Evolutionary conservation across 2,113 vertebrate species (phyloP), one percentile per base, ranked within the genome.

Genomic region (Cyanoliseus patagonus): DNA sequence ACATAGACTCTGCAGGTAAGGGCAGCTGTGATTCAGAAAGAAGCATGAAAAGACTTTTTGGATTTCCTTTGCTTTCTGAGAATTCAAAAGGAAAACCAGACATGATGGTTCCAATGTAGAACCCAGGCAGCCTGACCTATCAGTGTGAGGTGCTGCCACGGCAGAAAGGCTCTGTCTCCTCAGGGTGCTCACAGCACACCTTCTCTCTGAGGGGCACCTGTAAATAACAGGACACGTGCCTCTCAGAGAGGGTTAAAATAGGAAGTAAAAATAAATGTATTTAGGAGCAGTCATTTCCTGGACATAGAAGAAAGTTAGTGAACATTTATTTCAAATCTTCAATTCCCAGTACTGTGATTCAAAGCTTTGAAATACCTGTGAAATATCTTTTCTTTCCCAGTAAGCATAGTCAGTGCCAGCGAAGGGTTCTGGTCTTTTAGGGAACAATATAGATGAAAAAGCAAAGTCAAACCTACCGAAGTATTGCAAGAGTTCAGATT

Each of bases 21-120:
- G 81, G 89, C 84, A 91, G 81, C 94, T 94, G 81, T 57, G 74
- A 78, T 70, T 81, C 55, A 66, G 57, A 53, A 73, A 74, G 73
- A 20, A 70, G 51, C 61, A 82, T 24, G 25, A 82, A 44, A 70
- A 82, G 73, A 49, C 61, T 89, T 89, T 91, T 74, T 8, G 3
- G 35, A 62, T 90, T 86, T 87, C 37, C 78, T 78, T 67, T 70
- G 55, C 91, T 88, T 67, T 66, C 46, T 55, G 44, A 94, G 55
- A 84, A 86, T 69, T 77, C 59, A 68, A 39, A 77, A 62, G 41
- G 46, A 68, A 59, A 95, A 67, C 11, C 2, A 69, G 90, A 51
- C 49, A 37, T 28, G 6, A 11, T 16, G 14, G 47, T 75, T 90
- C 52, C 51, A 4, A 24, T 66, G 41, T 13, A 61, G 77, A 66